phyloP scores from a whole-genome alignment of 2,113 vertebrate genomes.

The Oryzias celebensis region DNA sequence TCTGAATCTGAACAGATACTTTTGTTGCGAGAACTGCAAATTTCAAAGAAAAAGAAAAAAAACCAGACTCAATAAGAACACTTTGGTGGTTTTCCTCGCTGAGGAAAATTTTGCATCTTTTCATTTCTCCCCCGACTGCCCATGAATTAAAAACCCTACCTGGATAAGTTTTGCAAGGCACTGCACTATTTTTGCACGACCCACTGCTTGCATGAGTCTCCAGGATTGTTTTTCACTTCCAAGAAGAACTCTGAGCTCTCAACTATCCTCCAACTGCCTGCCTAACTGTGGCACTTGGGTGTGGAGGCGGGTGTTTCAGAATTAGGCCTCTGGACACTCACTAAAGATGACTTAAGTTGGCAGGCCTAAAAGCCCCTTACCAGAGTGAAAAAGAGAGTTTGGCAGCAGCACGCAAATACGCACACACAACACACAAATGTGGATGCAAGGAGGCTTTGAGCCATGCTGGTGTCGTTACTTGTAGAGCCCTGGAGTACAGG shows the following conservation, averaged over 20 bases:
- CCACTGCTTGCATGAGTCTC: constrained; percentile 55
- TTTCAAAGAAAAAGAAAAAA: constrained; percentile 22
- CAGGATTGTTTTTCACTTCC: constrained; percentile 58
- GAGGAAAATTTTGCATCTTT: constrained; percentile 23
- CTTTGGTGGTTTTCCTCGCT: constrained; percentile 21
- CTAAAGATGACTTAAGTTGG: constrained; percentile 73
- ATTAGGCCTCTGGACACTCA: constrained; percentile 57
- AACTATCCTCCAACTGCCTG: constrained; percentile 56
- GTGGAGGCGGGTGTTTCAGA: constrained; percentile 42
- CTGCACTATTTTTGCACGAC: constrained; percentile 54
- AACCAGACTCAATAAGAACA: constrained; percentile 4
- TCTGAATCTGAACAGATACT: constrained; percentile 28
- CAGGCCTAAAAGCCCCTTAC: constrained; percentile 63
- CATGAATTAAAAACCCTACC: constrained; percentile 35
- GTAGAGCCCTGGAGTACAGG: constrained; percentile 65
- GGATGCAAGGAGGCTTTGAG: constrained; percentile 59
- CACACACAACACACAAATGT: constrained; percentile 54
- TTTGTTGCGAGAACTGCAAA: constrained; percentile 25
- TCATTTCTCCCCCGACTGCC: neutral
- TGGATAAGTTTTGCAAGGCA: constrained; percentile 9
- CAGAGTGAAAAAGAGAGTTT: constrained; percentile 47
- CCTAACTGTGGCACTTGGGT: constrained; percentile 56
- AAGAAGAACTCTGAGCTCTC: constrained; percentile 57
- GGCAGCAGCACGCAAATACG: constrained; percentile 47
- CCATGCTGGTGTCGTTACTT: constrained; percentile 69